Evolutionary conservation across 2,797 vertebrate genomes (phyloP), one percentile per base, ranked within the genome.

Genomic region (Gallinago nigripennis): DNA sequence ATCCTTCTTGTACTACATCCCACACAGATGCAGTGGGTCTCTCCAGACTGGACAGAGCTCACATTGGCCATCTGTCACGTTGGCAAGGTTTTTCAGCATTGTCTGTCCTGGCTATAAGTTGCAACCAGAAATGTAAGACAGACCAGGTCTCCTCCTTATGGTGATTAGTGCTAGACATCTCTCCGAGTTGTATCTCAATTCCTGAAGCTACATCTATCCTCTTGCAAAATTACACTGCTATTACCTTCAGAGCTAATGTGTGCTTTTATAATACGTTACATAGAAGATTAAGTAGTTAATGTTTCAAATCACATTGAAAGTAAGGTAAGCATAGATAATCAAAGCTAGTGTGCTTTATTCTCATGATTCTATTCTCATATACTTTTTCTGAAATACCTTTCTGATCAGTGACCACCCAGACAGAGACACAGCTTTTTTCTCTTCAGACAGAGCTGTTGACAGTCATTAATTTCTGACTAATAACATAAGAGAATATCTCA

Each of bases 251-350:
- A 84, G 5, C 21, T 77, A 33, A 35, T 57, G 3, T 21, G 8
- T 73, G 46, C 12, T 82, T 90, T 82, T 48, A 58, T n/a, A 81
- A 39, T 12, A 54, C 0, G 9, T 60, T 81, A 84, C 72, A 50
- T 58, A 77, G 51, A 86, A 60, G 20, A 91, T 28, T 35, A 75
- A 72, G 58, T 56, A 60, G 17, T 21, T 54, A 75, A 57, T 33
- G 21, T 82, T 93, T 86, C 46, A 86, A 94, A 94, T 66, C 43
- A 77, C 30, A 58, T 17, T 41, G 54, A 54, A 88, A 86, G 15
- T 48, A 69, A 92, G 21, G 35, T 33, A 88, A 88, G 50, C 35
- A 60, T 35, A 79, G 24, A 50, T 41, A 88, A 60, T 54, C 31
- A 79, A 88, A 79, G 16, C 14, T 33, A 51, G 28, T 51, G 58